These are phyloP conservation scores for Oscheius sp. DNA, from an alignment of 2,888 invertebrate genomes.

Conservation along the genomic window DNA sequence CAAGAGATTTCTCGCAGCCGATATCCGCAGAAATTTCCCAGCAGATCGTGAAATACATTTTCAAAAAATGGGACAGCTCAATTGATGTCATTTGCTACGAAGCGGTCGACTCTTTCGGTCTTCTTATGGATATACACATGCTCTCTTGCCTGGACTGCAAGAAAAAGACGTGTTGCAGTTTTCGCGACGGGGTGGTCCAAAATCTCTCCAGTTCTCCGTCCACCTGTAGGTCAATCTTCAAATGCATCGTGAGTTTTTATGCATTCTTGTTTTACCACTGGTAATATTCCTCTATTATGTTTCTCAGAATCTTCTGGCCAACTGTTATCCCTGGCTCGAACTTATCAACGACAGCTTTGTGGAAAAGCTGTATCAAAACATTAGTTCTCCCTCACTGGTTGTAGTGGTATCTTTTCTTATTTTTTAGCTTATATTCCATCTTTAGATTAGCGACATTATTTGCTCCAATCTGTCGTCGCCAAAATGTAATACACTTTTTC, in stretches of 20 bases:
- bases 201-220: constrained; percentile 45
- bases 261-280: background rate
- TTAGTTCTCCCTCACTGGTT: constrained; percentile 41
- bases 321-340: constrained; percentile 2
- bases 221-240: constrained; percentile 44
- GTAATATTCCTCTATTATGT: too few species aligned
- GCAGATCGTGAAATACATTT: constrained; percentile 1
- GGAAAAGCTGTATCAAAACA: constrained; percentile 28
- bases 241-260: constrained; percentile 45
- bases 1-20: background rate
- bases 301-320: constrained; percentile 7
- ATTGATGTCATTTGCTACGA: constrained; percentile 58
- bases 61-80: constrained; percentile 51
- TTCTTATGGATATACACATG: constrained; percentile 46
- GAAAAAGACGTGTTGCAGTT: constrained; percentile 42
- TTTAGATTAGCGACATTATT: constrained; percentile 42
- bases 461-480: constrained; percentile 35
- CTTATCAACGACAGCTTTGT: constrained; percentile 38
- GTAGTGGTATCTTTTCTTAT: constrained; percentile 37
- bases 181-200: constrained; percentile 42
- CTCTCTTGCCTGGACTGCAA: constrained; percentile 41
- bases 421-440: background rate
- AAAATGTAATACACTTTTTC: constrained; percentile 14
- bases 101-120: constrained; percentile 48
- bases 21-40: background rate